Evolutionary conservation across 2,888 invertebrate species (phyloP), one percentile per base, ranked within the genome.

Genomic region (Orthosia gracilis): DNA sequence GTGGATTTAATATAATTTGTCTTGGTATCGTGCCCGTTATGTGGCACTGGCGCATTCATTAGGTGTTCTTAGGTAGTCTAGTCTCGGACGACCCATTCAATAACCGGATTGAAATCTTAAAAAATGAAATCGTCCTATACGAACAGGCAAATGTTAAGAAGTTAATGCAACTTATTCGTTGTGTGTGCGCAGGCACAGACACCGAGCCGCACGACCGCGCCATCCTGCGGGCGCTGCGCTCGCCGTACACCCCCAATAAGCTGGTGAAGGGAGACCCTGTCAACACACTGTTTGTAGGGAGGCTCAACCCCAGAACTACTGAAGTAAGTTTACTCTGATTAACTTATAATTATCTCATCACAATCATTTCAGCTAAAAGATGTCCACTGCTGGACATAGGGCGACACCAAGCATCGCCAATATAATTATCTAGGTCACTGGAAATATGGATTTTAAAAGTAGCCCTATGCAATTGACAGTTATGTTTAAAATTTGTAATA

Each of bases 121-220:
- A n/a, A n/a, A n/a, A n/a, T n/a, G n/a, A n/a, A n/a, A n/a, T n/a
- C 15, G 18, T 49, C 18, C 0, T 67, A 12, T 5, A n/a, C 9
- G 1, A 71, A 40, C 4, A 15, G 12, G 23, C 40, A 57, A 40
- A n/a, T 49, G 4, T 40, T 18, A 21, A n/a, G n/a, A 23, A 52
- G 21, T 49, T 40, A 13, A 71, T 15, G 21, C 23, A 26, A 52
- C 17, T 52, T 45, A 55, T 58, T 58, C 3, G 3, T 40, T 40
- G 0, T 9, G 1, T 68, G n/a, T 55, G 49, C 23, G 17, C 69
- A 97, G 97, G 96, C 12, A 98, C 98, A 0, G 98, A 99, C 89
- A 97, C 96, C 0, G 97, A 97, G 73, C 98, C 99, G 0, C 99
- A 99, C 87, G 99, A 99, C 90, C 97, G 97, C 82, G 99, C 97